These are phyloP conservation scores for Acrocera orbiculus DNA, from an alignment of 2,888 invertebrate genomes.

Conservation along the genomic window DNA sequence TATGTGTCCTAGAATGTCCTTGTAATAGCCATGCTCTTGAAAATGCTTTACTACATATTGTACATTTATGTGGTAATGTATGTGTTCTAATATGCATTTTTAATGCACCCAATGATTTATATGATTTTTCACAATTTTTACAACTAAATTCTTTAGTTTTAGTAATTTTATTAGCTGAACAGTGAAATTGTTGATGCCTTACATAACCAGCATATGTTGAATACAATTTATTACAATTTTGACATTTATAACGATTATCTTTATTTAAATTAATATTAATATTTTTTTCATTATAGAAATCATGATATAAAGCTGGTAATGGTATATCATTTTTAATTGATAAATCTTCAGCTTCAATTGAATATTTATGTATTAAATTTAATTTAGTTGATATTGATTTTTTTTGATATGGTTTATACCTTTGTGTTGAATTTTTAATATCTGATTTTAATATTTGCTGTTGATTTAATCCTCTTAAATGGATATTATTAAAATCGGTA, in stretches of 20 bases:
- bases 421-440: no score
- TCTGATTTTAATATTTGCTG: constrained; percentile 3
- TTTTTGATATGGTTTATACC: constrained; percentile 19
- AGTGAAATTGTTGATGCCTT: constrained; percentile 92
- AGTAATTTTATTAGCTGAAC: constrained; percentile 66
- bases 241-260: constrained; percentile 84
- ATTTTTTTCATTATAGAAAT: constrained; percentile 2
- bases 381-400: constrained; percentile 20
- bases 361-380: constrained; percentile 8
- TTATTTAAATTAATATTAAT: constrained; percentile 25
- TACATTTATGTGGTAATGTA: constrained; percentile 29
- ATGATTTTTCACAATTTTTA: constrained; percentile 26
- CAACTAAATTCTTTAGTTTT: constrained; percentile 52
- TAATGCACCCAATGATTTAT: constrained; percentile 27
- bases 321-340: constrained; percentile 26
- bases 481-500: constrained; percentile 16
- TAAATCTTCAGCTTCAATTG: constrained; percentile 27
- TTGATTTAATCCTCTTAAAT: constrained; percentile 23
- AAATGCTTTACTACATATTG: constrained; percentile 29
- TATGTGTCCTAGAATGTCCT: constrained; percentile 29
- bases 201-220: constrained; percentile 88
- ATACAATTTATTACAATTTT: constrained; percentile 85
- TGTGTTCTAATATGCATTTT: constrained; percentile 31
- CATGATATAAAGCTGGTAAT: constrained; percentile 14
- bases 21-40: constrained; percentile 29